Evolutionary conservation across 1,140 invertebrate species (phyloP).

Genomic region (Heliconius nattereri): DNA sequence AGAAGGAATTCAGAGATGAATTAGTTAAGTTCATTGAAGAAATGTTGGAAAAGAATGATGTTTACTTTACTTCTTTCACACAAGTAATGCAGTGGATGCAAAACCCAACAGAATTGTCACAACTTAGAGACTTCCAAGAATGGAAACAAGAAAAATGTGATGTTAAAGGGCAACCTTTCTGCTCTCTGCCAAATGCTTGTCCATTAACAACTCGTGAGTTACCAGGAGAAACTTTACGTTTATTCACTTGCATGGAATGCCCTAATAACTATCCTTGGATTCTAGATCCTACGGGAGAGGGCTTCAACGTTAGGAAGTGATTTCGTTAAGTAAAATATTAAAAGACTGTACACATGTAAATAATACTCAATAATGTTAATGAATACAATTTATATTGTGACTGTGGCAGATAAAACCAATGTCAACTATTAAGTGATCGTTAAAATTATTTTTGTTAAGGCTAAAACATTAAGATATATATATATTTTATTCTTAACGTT

Average conservation of each 20-base stretch:
- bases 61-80: conserved; percentile 96
- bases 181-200: conserved; percentile 94
- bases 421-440: conserved; percentile 40
- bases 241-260: conserved; percentile 98
- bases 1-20: conserved; percentile 95
- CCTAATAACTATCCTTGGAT: conserved; percentile 98
- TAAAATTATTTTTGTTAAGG: conserved; percentile 23
- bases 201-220: conserved; percentile 93
- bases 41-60: conserved; percentile 93
- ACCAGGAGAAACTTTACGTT: conserved; percentile 93
- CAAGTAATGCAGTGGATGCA: conserved; percentile 99
- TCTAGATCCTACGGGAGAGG: conserved; percentile 96
- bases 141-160: conserved; percentile 97
- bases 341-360: conserved; percentile 81
- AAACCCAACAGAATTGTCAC: conserved; percentile 93
- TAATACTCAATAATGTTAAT: conserved; percentile 81
- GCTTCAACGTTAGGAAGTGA: conserved; percentile 91
- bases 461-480: conserved; percentile 23
- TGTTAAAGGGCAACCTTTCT: conserved; percentile 95
- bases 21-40: conserved; percentile 97
- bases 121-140: conserved; percentile 93
- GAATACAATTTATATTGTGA: conserved; percentile 59
- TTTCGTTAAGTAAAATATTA: conserved; percentile 73
- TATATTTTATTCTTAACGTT: conserved; percentile 34
- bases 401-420: conserved; percentile 50